Percentiles rank a stretch among this genome's conserved stretches.
Conservation (phyloP, 1,140 invertebrate genomes). For the Ladona fulva region DNA sequence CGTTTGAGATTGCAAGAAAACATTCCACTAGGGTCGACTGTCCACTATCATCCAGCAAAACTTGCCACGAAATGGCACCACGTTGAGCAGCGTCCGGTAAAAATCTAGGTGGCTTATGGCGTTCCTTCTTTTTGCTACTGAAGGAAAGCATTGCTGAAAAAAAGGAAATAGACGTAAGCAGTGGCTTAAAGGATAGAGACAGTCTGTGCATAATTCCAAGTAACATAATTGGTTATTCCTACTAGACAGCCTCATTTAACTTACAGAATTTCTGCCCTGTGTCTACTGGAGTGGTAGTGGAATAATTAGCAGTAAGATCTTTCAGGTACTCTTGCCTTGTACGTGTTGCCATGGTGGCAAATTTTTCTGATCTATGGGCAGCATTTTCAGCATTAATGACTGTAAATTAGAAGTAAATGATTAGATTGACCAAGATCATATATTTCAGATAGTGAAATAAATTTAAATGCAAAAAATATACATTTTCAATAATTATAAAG, state of each 20-base stretch:
- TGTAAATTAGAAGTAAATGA: slow-evolving; percentile 24
- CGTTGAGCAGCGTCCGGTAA: slow-evolving; percentile 54
- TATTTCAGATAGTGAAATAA: not conserved
- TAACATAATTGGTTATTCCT: not conserved
- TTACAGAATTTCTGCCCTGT: slow-evolving; percentile 84
- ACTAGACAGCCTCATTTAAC: slow-evolving; percentile 30
- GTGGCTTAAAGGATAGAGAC: not conserved
- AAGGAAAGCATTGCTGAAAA: slow-evolving; percentile 53
- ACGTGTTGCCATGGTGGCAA: slow-evolving; percentile 92
- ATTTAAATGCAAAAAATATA: not conserved
- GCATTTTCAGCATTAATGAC: slow-evolving; percentile 98
- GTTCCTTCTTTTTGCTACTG: slow-evolving; percentile 62
- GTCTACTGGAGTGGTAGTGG: slow-evolving; percentile 70
- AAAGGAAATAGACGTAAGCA: slow-evolving; percentile 18
- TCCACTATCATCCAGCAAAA: slow-evolving; percentile 60
- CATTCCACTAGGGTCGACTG: slow-evolving; percentile 62
- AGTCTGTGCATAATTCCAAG: too few relatives aligned
- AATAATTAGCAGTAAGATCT: slow-evolving; percentile 78
- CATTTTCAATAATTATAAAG: slow-evolving; percentile 15
- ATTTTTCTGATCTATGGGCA: slow-evolving; percentile 91
- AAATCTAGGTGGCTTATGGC: slow-evolving; percentile 48
- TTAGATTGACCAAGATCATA: not conserved
- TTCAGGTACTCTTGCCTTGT: slow-evolving; percentile 94
- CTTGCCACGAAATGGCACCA: slow-evolving; percentile 70
- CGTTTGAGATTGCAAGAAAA: slow-evolving; percentile 77